Base-by-base conservation (phyloP, 2,113 vertebrate genomes). In the Bujurquina vittata region DNA sequence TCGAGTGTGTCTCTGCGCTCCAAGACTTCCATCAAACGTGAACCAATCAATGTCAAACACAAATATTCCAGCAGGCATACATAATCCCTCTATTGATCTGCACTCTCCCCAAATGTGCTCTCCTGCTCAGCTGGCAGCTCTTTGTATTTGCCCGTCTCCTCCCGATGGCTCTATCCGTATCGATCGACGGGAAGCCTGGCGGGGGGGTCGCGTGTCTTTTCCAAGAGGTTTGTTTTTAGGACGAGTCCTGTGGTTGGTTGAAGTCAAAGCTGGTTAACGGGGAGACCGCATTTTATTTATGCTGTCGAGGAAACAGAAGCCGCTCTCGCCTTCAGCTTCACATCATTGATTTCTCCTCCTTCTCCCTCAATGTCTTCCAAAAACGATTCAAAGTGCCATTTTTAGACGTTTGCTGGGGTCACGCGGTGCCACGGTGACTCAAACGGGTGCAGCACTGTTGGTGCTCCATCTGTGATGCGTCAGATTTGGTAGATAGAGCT, bases 41-140 rank as follows among this genome's bases (percentile, higher is more conserved):
- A 77, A 77, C n/a, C 29, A 29, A 76, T 80, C 85, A 37, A 14
- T 80, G 85, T 80, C 81, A 76, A 26, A 29, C 72, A 49, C 72
- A 61, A 69, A 62, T 72, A 76, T 83, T 72, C 69, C 77, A 76
- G 80, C 77, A 80, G 69, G 56, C 80, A 33, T 33, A 23, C 31
- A 67, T 73, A 72, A 80, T 84, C 72, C 57, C 18, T 7, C 20
- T 33, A 72, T 72, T 58, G 85, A 84, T 87, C 77, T 31, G 12
- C 14, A 5, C 23, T 77, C 84, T 37, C 46, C 23, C 31, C 59
- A 29, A 65, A 22, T 60, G 77, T 55, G 76, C 31, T 17, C n/a
- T 15, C 15, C 79, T 49, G 7, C 74, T 77, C 35, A 3, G 72
- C 62, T 73, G 65, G 49, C 79, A 49, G 59, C 67, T 79, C 77